A percentile compares a stretch with the other conserved stretches of the same genome.
Conservation (phyloP, 2,113 vertebrate genomes). For the Heterotis niloticus region DNA sequence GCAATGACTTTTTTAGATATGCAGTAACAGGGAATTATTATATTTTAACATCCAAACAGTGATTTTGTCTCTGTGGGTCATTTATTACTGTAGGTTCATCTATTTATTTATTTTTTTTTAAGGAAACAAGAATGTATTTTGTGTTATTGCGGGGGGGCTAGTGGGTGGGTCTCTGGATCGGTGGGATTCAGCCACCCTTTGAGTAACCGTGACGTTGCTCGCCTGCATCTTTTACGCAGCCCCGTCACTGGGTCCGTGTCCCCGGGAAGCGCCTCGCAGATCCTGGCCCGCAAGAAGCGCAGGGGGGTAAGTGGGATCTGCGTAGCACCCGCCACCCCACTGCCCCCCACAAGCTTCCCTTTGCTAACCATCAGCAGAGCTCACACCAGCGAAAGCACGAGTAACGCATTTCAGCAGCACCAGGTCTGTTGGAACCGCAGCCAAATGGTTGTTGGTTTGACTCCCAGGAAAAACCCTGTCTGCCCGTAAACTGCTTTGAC, state of each 20-base stretch:
- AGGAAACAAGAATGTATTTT: too few species aligned
- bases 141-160: background rate
- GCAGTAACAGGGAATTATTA: too few species aligned
- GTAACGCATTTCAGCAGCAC: slow-evolving; percentile 9
- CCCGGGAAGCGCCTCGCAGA: slow-evolving; percentile 81
- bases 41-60: too few species aligned
- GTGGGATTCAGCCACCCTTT: background rate
- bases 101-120: too few species aligned
- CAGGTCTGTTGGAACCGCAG: background rate
- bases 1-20: too few species aligned
- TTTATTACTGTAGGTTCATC: too few species aligned
- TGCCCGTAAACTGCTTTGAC: too few species aligned
- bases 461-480: too few species aligned
- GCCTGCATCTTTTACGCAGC: slow-evolving; percentile 52
- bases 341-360: background rate
- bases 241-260: slow-evolving; percentile 83
- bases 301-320: slow-evolving; percentile 77
- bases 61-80: too few species aligned
- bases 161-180: background rate
- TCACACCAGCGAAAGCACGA: background rate
- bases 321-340: background rate
- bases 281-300: slow-evolving; percentile 89
- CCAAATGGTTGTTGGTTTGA: too few species aligned
- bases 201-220: too few species aligned
- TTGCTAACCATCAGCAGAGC: background rate